A percentile compares a stretch with the other conserved stretches of the same genome.
These are phyloP conservation scores for Papilio machaon DNA, from an alignment of 1,140 invertebrate genomes.

Conservation along the genomic window DNA sequence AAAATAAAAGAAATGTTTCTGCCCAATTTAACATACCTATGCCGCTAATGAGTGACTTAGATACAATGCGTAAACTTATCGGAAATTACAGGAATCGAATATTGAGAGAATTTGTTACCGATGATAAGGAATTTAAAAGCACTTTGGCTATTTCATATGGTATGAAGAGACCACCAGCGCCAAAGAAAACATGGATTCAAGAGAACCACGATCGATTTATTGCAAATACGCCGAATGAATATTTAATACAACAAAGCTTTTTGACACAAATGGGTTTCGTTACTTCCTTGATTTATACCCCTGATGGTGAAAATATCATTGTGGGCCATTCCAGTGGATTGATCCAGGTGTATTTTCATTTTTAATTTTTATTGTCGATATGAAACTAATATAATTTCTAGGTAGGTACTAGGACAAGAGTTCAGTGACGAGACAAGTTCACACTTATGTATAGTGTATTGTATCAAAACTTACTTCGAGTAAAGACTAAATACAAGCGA, in stretches of 20 bases:
- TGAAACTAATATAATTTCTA: too few relatives aligned
- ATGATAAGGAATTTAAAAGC: conserved; percentile 45
- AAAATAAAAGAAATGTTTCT: conserved; percentile 5
- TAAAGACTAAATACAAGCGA: too few relatives aligned
- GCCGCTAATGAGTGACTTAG: conserved; percentile 50
- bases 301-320: conserved; percentile 62
- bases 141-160: conserved; percentile 64
- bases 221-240: conserved; percentile 61
- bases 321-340: conserved; percentile 69
- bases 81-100: conserved; percentile 64
- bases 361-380: not conserved
- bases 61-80: conserved; percentile 59
- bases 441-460: too few relatives aligned
- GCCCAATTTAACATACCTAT: conserved; percentile 15
- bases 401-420: not conserved
- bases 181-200: conserved; percentile 57
- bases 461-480: too few relatives aligned
- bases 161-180: conserved; percentile 50
- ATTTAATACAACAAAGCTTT: conserved; percentile 52
- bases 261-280: conserved; percentile 67
- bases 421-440: not conserved
- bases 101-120: conserved; percentile 51
- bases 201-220: conserved; percentile 67
- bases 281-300: conserved; percentile 60
- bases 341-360: conserved; percentile 61